Evolutionary conservation across 2,888 invertebrate genomes (phyloP), one percentile per base, ranked within the genome.

Genomic region (Ophion ventricosus): DNA sequence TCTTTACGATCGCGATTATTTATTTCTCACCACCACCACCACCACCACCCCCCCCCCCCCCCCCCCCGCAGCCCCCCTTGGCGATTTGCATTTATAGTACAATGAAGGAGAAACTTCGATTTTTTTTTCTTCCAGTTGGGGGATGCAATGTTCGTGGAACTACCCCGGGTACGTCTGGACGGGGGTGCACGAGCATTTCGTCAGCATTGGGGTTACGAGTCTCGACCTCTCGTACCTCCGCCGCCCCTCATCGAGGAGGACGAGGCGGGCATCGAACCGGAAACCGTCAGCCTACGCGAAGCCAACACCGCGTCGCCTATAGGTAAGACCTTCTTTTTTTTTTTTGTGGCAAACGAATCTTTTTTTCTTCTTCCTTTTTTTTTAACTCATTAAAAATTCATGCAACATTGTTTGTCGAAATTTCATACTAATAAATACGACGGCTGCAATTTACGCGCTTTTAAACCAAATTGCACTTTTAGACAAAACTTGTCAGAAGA

Each of bases 191-290:
- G 95, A 82, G 94, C 95, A 83, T 95, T 95, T 93, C 93, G 96
- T 88, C 91, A 95, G 93, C 93, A 95, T 91, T 93, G 96, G 96
- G 95, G 96, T 26, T 95, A 95, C 90, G 95, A 95, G 79, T 93
- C 95, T 83, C 94, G 95, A 59, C 95, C 95, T 88, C 94, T 96
- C 93, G 95, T 95, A 40, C 95, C 95, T 10, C 95, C 95, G 49
- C 96, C 96, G 0, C 95, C 96, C 29, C 95, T 96, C 85, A 95
- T 96, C 72, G 96, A 96, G 90, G 96, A 96, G 92, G 96, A 96
- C 88, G 94, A 95, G 49, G 95, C 95, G 83, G 95, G 95, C 80
- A 94, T 95, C 83, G 94, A 95, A 81, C 95, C 95, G 80, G 95
- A 95, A 89, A 95, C 96, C 0, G 95, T 95, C n/a, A 96, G 96